These are phyloP conservation scores for Spodoptera exigua DNA, from an alignment of 2,888 invertebrate genomes.

Conservation along the genomic window DNA sequence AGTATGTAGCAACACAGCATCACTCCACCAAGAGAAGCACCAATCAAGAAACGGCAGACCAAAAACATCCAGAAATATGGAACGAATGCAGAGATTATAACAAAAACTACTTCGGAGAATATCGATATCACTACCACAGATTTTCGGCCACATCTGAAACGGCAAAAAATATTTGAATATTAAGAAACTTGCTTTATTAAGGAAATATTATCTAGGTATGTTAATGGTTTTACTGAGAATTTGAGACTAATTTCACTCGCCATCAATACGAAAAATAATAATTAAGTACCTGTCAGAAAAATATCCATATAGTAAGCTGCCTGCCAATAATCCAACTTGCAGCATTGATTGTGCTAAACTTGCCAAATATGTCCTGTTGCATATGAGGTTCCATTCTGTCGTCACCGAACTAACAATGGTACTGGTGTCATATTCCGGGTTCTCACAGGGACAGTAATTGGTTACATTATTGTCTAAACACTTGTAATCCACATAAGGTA, in stretches of 20 bases:
- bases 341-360: conserved; percentile 88
- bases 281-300: conserved; percentile 83
- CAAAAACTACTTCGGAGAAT: conserved; percentile 87
- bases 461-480: conserved; percentile 81
- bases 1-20: conserved; percentile 92
- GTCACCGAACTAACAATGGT: conserved; percentile 88
- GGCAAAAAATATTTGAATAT: too few species aligned
- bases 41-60: conserved; percentile 88
- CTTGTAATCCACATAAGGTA: conserved; percentile 85
- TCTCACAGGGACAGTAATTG: conserved; percentile 79
- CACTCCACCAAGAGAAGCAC: conserved; percentile 90
- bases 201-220: background rate
- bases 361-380: conserved; percentile 85
- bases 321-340: conserved; percentile 88
- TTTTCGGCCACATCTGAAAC: conserved; percentile 91
- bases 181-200: background rate
- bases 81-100: conserved; percentile 86
- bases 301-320: conserved; percentile 87
- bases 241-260: too few species aligned
- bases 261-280: background rate
- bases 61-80: conserved; percentile 90
- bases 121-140: conserved; percentile 89
- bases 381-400: conserved; percentile 90
- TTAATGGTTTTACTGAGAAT: background rate
- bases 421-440: conserved; percentile 87